Evolutionary conservation across 2,797 vertebrate species (phyloP), one percentile per base, ranked within the genome.

Genomic region (Miichthys miiuy): DNA sequence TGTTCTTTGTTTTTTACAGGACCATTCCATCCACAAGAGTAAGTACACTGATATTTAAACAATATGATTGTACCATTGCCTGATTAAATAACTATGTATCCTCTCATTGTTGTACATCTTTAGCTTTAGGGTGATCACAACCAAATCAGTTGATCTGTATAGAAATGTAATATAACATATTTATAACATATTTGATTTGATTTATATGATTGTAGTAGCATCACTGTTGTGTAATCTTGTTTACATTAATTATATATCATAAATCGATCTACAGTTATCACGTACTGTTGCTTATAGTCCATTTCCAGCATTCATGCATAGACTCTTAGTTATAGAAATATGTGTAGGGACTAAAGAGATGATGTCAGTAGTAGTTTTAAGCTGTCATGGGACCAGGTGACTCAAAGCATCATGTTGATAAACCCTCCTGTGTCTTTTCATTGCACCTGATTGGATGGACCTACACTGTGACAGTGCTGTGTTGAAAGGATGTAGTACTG

Each of bases 11-110:
- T 91, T 86, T 81, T 80, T 67, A 47, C 93, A 96, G 95, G 94
- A 79, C 74, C 67, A 3, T 84, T 73, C 68, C 78, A 88, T 82
- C 83, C 81, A 20, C 88, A 90, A n/a, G 93, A 94, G 96, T 96
- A 68, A 95, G 96, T 96, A 87, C 55, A 62, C 25, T 54, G n/a
- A 20, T 64, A 20, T 51, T 17, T 25, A 20, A 61, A 67, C 16
- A 25, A 4, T 10, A 1, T n/a, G 11, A n/a, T 52, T 72, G 5
- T 73, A 2, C 5, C 17, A 9, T 8, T 63, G 10, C 5, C 12
- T 83, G 16, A 57, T 63, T 25, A 20, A 51, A 25, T 46, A 1
- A 50, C 41, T 61, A 58, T 54, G 8, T 55, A 0, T 30, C 5
- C 11, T 47, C 10, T 13, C 13, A 5, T 41, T 54, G 13, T 46